Conservation (phyloP, 2,797 vertebrate species). For the Micromesistius poutassou region DNA sequence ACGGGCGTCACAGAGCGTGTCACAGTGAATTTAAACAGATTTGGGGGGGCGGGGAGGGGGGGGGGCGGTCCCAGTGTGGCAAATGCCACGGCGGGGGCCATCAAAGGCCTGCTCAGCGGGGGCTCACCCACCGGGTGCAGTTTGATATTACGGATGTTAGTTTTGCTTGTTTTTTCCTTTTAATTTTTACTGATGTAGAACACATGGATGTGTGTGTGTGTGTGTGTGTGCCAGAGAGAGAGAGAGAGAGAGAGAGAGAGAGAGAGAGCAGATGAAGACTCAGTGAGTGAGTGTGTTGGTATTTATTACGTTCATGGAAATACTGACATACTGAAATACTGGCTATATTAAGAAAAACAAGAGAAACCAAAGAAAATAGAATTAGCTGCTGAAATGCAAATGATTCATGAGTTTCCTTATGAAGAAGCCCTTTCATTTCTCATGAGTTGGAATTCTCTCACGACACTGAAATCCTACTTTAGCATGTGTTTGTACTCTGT, state of each 20-base stretch:
- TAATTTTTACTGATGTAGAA: constrained; percentile 28
- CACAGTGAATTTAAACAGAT: constrained; percentile 31
- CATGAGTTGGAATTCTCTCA: not conserved
- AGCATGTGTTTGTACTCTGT: not conserved
- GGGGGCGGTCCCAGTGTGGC: too few relatives aligned
- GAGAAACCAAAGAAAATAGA: not conserved
- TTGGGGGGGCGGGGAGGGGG: constrained; percentile 18
- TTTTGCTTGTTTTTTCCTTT: constrained; percentile 3
- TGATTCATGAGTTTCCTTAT: not conserved
- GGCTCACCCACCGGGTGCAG: constrained; percentile 17
- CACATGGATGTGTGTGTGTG: constrained; percentile 4
- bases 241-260: not conserved
- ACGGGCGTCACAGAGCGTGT: constrained; percentile 27
- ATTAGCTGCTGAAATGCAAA: not conserved
- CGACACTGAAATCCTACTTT: not conserved
- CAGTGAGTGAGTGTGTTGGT: not conserved
- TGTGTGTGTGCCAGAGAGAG: not conserved
- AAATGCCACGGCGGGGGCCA: constrained; percentile 36
- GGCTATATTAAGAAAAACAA: not conserved
- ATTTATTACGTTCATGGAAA: not conserved
- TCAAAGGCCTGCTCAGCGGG: constrained; percentile 31
- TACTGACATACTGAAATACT: not conserved
- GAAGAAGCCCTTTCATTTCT: not conserved
- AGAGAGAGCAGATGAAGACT: not conserved
- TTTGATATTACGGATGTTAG: constrained; percentile 23